Evolutionary conservation across 2,797 vertebrate species (phyloP), one percentile per base, ranked within the genome.

Genomic region (Pachyuromys duprasi): DNA sequence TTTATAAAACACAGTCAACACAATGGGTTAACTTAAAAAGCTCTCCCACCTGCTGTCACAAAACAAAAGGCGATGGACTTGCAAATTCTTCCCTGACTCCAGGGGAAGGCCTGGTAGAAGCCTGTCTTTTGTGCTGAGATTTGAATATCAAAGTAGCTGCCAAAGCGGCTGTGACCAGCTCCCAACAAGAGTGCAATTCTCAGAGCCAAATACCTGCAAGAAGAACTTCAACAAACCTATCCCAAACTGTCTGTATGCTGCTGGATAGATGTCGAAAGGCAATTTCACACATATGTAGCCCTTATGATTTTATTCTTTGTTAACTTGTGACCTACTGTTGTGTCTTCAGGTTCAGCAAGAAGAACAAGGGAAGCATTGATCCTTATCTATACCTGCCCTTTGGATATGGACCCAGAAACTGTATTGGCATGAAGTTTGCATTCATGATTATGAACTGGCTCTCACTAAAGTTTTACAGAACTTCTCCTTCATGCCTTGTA

Each of bases 341-440:
- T 11, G 14, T 63, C 57, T 39, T 24, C 96, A 99, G 98, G 93
- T 99, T 99, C 97, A 99, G 98, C 88, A 99, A 99, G 95, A 98
- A 99, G 24, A 99, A 99, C 96, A 99, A 98, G 82, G 98, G 98
- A 2, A 79, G 88, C 72, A 96, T 99, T 0, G 98, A 99, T 84
- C 99, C 98, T 0, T 99, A 99, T 28, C 26, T 95, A 0, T 99
- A 98, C 87, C 87, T 99, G 78, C 99, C 99, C 18, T 99, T 99
- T 70, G 99, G 99, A 92, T 97, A 98, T 1, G 99, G 99, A 0
- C 99, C 99, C 89, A 98, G 99, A 88, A 99, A 99, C 97, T 99
- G 99, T 96, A 97, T 99, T 0, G 99, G 99, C 84, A 99, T 99
- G 99, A 97, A 99, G 62, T 99, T 99, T 96, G 99, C 99, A 12